Base-by-base conservation (phyloP, 2,888 invertebrate genomes). In the Monopis laevigella region DNA sequence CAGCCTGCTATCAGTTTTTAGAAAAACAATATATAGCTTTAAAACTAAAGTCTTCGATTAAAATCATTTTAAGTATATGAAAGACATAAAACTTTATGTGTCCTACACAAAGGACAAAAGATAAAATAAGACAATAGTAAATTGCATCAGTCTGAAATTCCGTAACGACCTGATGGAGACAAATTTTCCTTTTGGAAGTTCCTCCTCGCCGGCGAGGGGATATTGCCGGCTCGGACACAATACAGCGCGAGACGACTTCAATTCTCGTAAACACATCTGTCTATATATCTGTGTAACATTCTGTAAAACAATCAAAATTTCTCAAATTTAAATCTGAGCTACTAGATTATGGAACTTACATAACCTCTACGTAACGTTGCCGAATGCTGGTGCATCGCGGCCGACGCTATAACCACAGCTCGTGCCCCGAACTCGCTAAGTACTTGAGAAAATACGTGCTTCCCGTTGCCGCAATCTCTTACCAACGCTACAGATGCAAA, bases 161-260 rank as follows among this genome's bases (percentile, higher is more conserved):
- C 19, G 36, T 36, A 36, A 36, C 19, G 36, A 36, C 21, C 36
- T 36, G 36, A 36, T 36, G 36, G 36, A 36, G 55, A 58, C 57
- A 59, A 64, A 64, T 60, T 54, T 56, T 59, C 57, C 62, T 63
- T 62, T 64, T 49, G 45, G 45, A 56, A 56, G 50, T 56, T 55
- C 18, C 21, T 30, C 16, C 40, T 49, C 45, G 51, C 55, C 51
- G 44, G 48, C 56, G 6, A 24, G 10, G 21, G 60, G 61, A 62
- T 60, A 60, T 63, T 58, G 58, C 58, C 52, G 48, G 17, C n/a
- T 16, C 17, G 14, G 18, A 34, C 34, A 18, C n/a, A 34, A 34
- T 34, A 29, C 14, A 29, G 14, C 32, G 16, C 32, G 17, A 17
- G 32, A n/a, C n/a, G n/a, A n/a, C n/a, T n/a, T n/a, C n/a, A n/a